Conservation (phyloP, 1,140 invertebrate genomes). For the Orchesella cincta region DNA sequence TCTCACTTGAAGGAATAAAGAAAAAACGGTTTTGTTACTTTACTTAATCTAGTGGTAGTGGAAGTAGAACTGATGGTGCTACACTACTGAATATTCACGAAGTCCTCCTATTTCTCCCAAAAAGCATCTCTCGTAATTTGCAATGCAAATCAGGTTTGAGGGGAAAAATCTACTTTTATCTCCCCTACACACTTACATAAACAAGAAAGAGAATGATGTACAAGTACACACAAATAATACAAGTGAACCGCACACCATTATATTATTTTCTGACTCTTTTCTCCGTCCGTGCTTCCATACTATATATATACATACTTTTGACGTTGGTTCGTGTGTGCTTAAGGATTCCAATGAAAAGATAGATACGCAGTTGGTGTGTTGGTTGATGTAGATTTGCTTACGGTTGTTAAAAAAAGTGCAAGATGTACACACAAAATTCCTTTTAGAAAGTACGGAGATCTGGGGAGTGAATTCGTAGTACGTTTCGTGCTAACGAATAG, state of each 20-base stretch:
- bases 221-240: conserved; percentile 21
- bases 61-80: conserved; percentile 4
- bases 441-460: no score
- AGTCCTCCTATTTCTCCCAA: conserved; percentile 31
- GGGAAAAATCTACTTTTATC: conserved; percentile 50
- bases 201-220: conserved; percentile 39
- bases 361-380: no score
- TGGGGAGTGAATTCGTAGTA: no score
- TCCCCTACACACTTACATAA: conserved; percentile 51
- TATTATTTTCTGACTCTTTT: conserved; percentile 20
- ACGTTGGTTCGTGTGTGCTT: background rate
- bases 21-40: background rate
- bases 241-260: conserved; percentile 7
- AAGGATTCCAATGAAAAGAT: no score
- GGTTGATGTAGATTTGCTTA: no score
- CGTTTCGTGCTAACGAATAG: no score
- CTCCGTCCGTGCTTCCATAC: background rate
- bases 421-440: no score
- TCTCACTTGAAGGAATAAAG: background rate
- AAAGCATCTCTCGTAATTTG: conserved; percentile 48
- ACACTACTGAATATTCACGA: conserved; percentile 49
- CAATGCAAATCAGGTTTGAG: conserved; percentile 49
- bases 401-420: no score
- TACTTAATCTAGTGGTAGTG: conserved; percentile 12
- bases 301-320: conserved; percentile 4